These are phyloP conservation scores for Altica lythri DNA, from an alignment of 2,888 invertebrate genomes.

Conservation along the genomic window DNA sequence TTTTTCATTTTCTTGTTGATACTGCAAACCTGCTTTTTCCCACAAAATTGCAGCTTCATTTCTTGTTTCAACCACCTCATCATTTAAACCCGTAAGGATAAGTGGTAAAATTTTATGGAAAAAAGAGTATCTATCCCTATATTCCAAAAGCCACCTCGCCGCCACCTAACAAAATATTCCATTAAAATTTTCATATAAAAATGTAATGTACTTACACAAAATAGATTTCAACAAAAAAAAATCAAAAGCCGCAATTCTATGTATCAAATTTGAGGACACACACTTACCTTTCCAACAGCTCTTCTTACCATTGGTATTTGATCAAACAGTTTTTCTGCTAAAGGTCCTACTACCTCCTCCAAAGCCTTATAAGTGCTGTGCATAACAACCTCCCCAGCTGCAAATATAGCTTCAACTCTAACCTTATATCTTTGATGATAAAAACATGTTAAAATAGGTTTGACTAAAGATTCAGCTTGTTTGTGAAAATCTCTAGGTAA, in stretches of 20 bases:
- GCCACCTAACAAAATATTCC: conserved; percentile 57
- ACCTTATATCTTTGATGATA: conserved; percentile 84
- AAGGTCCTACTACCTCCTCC: conserved; percentile 74
- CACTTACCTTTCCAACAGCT: conserved; percentile 68
- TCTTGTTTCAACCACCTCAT: conserved; percentile 76
- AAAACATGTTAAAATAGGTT: conserved; percentile 74
- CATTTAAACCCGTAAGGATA: conserved; percentile 82
- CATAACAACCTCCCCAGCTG: conserved; percentile 69
- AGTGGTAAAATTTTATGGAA: conserved; percentile 86
- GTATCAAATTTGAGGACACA: too few species aligned
- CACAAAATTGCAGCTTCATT: conserved; percentile 68
- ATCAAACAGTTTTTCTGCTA: conserved; percentile 89
- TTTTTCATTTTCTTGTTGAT: conserved; percentile 83
- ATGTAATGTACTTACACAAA: background rate
- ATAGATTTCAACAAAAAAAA: too few species aligned
- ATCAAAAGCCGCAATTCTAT: too few species aligned
- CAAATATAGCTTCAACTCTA: conserved; percentile 72
- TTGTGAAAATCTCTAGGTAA: conserved; percentile 74
- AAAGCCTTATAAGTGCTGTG: conserved; percentile 58
- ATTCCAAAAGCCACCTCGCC: conserved; percentile 75
- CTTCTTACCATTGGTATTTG: conserved; percentile 76
- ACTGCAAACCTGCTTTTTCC: conserved; percentile 76
- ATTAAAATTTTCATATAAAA: background rate
- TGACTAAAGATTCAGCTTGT: conserved; percentile 73
- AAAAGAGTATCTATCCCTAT: conserved; percentile 87